phyloP scores from a whole-genome alignment of 2,888 invertebrate species.

The Myopa tessellatipennis region DNA sequence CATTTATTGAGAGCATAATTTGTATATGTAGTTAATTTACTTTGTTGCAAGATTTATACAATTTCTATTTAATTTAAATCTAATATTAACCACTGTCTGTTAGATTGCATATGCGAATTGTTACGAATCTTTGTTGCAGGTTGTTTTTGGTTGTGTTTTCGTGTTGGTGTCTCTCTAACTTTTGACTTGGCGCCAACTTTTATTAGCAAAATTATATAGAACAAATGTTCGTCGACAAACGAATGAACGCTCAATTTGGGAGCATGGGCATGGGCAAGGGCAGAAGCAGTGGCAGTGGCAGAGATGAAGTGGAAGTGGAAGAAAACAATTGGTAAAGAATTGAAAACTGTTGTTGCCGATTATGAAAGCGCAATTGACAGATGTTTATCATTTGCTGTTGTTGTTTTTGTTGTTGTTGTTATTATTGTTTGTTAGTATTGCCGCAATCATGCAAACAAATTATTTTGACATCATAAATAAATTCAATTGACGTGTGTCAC shows the following conservation, averaged over 20 bases:
- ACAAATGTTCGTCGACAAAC: slow-evolving; percentile 16
- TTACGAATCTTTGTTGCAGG: background rate
- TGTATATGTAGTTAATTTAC: too few species aligned
- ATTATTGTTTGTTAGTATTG: slow-evolving; percentile 38
- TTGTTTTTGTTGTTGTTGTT: slow-evolving; percentile 37
- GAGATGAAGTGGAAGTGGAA: background rate
- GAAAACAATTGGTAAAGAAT: slow-evolving; percentile 33
- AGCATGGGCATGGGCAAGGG: background rate
- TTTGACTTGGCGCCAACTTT: slow-evolving; percentile 28
- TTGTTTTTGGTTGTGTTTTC: background rate
- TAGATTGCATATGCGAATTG: background rate
- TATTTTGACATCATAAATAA: slow-evolving; percentile 33
- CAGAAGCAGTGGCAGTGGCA: background rate
- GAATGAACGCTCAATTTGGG: background rate
- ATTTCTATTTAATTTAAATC: too few species aligned
- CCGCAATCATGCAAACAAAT: slow-evolving; percentile 30
- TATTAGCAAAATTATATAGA: slow-evolving; percentile 27
- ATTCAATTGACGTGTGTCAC: slow-evolving; percentile 30
- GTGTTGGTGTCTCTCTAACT: background rate
- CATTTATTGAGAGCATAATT: too few species aligned
- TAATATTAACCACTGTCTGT: too few species aligned
- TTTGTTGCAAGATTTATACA: too few species aligned
- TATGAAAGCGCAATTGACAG: slow-evolving; percentile 33
- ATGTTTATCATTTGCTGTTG: slow-evolving; percentile 43
- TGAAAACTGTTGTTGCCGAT: slow-evolving; percentile 30